Evolutionary conservation across 2,797 vertebrate species (phyloP).

Genomic region (Leucoraja ocellata): DNA sequence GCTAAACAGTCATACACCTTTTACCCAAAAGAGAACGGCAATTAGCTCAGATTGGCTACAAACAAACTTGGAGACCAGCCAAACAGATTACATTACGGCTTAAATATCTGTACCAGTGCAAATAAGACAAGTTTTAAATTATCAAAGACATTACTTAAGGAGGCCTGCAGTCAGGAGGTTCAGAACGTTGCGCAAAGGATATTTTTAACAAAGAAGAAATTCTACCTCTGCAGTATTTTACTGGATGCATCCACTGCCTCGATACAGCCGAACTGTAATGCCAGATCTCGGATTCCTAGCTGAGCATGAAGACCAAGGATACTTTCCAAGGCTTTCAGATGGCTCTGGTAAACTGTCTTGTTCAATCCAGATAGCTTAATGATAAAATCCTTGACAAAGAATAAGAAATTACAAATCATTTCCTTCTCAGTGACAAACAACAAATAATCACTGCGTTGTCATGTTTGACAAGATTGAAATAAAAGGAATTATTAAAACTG

Average conservation of each 20-base stretch:
- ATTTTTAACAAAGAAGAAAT: neutral
- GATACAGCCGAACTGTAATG: constrained; percentile 70
- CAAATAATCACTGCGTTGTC: neutral
- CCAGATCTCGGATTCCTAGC: constrained; percentile 66
- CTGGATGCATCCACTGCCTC: constrained; percentile 64
- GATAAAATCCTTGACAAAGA: constrained; percentile 57
- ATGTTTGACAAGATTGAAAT: neutral
- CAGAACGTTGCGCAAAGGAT: neutral
- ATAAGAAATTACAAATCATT: neutral
- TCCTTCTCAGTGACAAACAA: constrained; percentile 38
- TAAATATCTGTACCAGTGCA: neutral
- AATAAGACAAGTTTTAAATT: neutral
- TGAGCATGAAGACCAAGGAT: constrained; percentile 67
- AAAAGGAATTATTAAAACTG: neutral
- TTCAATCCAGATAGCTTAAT: constrained; percentile 70
- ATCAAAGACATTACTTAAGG: neutral
- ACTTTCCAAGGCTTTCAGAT: constrained; percentile 69
- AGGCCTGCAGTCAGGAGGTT: neutral
- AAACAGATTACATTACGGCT: neutral
- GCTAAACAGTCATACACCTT: neutral
- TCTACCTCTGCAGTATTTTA: constrained; percentile 67
- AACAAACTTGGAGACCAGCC: neutral
- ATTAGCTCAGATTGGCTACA: neutral
- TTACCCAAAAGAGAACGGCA: neutral
- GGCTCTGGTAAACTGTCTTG: constrained; percentile 68